Percentiles rank a stretch among this genome's conserved stretches.
These are phyloP conservation scores for Calosoma granatense DNA, from an alignment of 1,140 invertebrate genomes.

Conservation along the genomic window DNA sequence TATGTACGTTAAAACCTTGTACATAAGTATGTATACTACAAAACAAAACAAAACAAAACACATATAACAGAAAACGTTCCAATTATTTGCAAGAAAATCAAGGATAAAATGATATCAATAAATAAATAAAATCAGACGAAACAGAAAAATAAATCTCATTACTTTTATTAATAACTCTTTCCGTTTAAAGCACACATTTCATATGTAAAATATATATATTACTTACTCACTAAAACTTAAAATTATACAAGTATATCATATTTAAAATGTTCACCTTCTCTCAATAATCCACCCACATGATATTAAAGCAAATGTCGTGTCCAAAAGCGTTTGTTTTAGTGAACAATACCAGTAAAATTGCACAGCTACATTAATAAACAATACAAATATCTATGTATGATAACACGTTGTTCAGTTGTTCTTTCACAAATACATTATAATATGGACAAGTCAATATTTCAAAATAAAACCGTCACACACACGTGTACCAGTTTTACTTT, in stretches of 20 bases:
- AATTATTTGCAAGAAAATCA: not conserved
- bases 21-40: too few relatives aligned
- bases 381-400: too few relatives aligned
- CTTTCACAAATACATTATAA: too few relatives aligned
- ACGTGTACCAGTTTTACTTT: too few relatives aligned
- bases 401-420: not conserved
- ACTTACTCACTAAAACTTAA: not conserved
- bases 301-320: slow-evolving; percentile 5
- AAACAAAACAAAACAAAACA: not conserved
- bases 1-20: too few relatives aligned
- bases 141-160: slow-evolving; percentile 2
- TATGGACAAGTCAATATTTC: too few relatives aligned
- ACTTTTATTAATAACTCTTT: not conserved
- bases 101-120: not conserved
- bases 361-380: slow-evolving; percentile 1
- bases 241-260: not conserved
- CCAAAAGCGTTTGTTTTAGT: slow-evolving; percentile 3
- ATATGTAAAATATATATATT: slow-evolving; percentile 2
- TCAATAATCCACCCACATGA: not conserved
- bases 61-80: not conserved
- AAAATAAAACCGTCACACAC: too few relatives aligned
- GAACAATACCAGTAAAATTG: not conserved
- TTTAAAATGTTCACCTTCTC: slow-evolving; percentile 1
- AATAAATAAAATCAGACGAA: not conserved
- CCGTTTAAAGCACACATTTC: not conserved